Base-by-base conservation (phyloP, 2,113 vertebrate species). In the Chrysochloris asiatica region DNA sequence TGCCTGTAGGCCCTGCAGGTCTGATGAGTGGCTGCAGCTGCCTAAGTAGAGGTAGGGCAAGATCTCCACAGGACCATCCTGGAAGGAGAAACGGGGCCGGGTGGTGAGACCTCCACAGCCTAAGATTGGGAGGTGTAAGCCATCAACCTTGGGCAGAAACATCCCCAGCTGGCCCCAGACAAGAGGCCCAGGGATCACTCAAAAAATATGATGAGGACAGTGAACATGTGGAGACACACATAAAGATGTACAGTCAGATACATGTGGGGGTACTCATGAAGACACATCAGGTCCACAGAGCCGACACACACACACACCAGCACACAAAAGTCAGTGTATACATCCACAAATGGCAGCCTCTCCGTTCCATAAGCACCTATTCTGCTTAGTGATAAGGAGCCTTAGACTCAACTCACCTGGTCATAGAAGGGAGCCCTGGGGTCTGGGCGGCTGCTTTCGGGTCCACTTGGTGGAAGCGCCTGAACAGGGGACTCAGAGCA, bases 51-150 rank as follows among this genome's bases (percentile, higher is more conserved):
- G 97, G 94, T 98, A 98, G 47, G 98, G 98, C 65, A 99, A 95
- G 95, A 99, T 98, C 96, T 99, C 98, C 91, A 99, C 98, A 0
- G 98, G 98, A 36, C 98, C 98, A 0, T 95, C 98, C 98, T 99
- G 95, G 3, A 76, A 8, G 3, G 33, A 13, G 26, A 17, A 50
- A n/a, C n/a, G 28, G 61, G 0, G 21, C 19, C 8, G 0, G 0
- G 1, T 1, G 52, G 56, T 86, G 77, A 93, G 86, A n/a, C 4
- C 54, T 28, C n/a, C 59, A 30, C 41, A 4, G 65, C 22, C 11
- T 52, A 6, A 3, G 13, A 22, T 65, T n/a, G n/a, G n/a, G n/a
- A n/a, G n/a, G n/a, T n/a, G n/a, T n/a, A n/a, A n/a, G n/a, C n/a
- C n/a, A n/a, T n/a, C n/a, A n/a, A n/a, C n/a, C n/a, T n/a, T n/a